Evolutionary conservation across 2,797 vertebrate species (phyloP), one percentile per base, ranked within the genome.

Genomic region (Schizothorax lantsangensis): DNA sequence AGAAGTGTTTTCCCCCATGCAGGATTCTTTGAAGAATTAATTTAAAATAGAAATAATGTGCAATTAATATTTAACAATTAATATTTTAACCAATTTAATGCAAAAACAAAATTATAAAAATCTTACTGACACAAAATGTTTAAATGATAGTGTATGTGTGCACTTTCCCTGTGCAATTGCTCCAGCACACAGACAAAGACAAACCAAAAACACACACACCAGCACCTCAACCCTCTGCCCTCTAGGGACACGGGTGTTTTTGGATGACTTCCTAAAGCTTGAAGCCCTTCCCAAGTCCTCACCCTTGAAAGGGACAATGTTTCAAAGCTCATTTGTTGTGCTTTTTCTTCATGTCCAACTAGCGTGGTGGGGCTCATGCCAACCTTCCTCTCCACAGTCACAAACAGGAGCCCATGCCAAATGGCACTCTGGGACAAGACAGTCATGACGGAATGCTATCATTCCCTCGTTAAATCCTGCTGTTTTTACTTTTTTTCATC

Each of bases 271-370:
- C 91, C 91, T 93, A 78, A 47, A 91, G 87, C 92, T 93, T 93
- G 88, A 95, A 94, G 90, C 89, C 92, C 91, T 94, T 94, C 89
- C 91, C 91, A 94, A 92, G 91, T 92, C 91, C 88, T 92, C 91
- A 91, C 87, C 91, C 93, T 93, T 93, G 92, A 92, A 94, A 90
- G 91, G 89, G 78, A 85, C 89, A 91, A 90, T 71, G 73, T 92
- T 94, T 93, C 90, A 93, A 93, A 94, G 91, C 89, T 90, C 91
- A 93, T 95, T 93, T 93, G 91, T 88, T 91, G 86, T 86, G 88
- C 83, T 84, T 92, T 90, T 89, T 91, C 90, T 89, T 88, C 75
- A 78, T 90, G 88, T 89, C 88, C 87, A 86, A 91, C 88, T 90
- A 92, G 90, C 85, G 78, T 91, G 88, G 81, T 89, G 86, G 90